Base-by-base conservation (phyloP, 2,113 vertebrate genomes). In the Oreochromis spilurus region DNA sequence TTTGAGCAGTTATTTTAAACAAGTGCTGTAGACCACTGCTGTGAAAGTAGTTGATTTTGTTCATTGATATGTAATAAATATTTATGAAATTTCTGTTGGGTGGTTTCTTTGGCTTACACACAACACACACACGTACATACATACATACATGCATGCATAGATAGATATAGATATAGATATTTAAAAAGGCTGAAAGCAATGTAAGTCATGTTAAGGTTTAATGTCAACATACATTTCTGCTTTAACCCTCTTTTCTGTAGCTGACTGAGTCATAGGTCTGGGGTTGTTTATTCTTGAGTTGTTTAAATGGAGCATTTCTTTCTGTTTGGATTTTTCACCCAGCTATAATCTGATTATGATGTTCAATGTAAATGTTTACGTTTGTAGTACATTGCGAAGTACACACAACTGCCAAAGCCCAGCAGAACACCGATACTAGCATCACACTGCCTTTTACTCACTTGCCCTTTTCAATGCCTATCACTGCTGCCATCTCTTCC, bases 41-140 rank as follows among this genome's bases (percentile, higher is more conserved):
- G 97, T 97, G 96, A 97, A 95, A 95, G 95, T 97, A 97, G 96
- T 96, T 94, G 93, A 95, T 96, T 96, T 91, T 96, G 96, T 96
- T 97, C 93, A 94, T 96, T 96, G 95, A 96, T 96, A 97, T 97
- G 95, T 97, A 97, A 97, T 97, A 97, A 97, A 97, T 97, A 97
- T 97, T 97, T 97, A 97, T 97, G 96, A 95, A 96, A 96, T 97
- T 97, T 96, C 52, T 93, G 14, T 7, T 57, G 36, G 53, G 40
- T 81, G 38, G 62, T 12, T 77, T 65, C 14, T 85, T 62, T 45
- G 65, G n/a, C 21, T 72, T 45, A 70, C 19, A 67, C 19, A 67
- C 11, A 40, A 70, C 19, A 67, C 19, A 67, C 62, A 58, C 26
- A 16, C 13, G 31, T 26, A 60, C 8, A 6, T 1, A 58, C 3